phyloP scores from a whole-genome alignment of 2,888 invertebrate genomes.

The Ceriagrion tenellum region DNA sequence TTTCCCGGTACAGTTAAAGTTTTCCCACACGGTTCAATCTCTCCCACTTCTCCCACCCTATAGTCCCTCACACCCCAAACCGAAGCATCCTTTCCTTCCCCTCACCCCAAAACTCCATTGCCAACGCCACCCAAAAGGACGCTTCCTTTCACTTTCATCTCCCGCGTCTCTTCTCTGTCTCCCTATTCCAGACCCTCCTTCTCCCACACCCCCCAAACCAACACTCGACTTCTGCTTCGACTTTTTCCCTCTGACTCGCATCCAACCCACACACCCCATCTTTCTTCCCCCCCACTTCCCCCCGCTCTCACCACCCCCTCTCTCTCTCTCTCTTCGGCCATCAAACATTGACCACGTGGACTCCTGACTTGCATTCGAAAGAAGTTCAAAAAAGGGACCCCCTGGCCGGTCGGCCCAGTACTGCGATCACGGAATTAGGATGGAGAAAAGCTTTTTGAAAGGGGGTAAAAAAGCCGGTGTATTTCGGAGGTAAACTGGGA shows the following conservation, averaged over 20 bases:
- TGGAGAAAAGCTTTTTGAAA: background rate
- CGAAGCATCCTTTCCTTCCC: too few relatives aligned
- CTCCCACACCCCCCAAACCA: too few relatives aligned
- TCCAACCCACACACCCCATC: too few relatives aligned
- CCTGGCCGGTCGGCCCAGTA: background rate
- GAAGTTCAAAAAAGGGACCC: background rate
- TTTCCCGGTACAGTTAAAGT: background rate
- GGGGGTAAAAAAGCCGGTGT: background rate
- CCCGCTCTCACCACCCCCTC: background rate
- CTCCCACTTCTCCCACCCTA: background rate
- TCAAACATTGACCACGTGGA: slow-evolving; percentile 7
- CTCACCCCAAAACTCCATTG: background rate
- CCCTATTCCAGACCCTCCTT: background rate
- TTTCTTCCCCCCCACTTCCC: background rate
- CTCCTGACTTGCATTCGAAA: background rate
- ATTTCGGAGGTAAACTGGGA: background rate
- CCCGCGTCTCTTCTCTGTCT: background rate
- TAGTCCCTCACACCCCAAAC: background rate
- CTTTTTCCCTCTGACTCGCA: background rate
- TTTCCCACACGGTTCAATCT: background rate
- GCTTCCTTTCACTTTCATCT: slow-evolving; percentile 24
- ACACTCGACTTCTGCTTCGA: background rate
- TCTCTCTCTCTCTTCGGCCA: background rate
- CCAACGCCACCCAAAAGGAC: background rate
- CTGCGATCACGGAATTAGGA: background rate